Evolutionary conservation across 2,113 vertebrate species (phyloP).

Genomic region (Neoarius graeffei): DNA sequence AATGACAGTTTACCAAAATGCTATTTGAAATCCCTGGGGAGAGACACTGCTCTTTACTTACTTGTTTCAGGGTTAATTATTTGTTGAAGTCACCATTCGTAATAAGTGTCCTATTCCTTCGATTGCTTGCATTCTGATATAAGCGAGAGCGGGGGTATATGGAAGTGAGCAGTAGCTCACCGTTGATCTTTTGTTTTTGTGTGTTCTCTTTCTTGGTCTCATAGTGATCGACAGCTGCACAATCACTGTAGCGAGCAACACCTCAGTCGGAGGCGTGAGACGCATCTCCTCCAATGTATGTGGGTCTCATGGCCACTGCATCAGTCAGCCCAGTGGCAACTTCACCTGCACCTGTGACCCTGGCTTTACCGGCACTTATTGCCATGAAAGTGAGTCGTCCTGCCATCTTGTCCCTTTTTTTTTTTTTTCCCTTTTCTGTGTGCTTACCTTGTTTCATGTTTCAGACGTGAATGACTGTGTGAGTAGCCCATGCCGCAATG

Average conservation of each 20-base stretch:
- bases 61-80: no score
- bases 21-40: no score
- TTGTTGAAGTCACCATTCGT: no score
- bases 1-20: no score
- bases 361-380: constrained; percentile 92
- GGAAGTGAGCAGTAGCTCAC: no score
- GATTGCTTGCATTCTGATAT: no score
- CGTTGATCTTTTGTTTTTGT: no score
- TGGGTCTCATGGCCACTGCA: constrained; percentile 84
- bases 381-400: constrained; percentile 89
- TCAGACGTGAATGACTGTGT: constrained; percentile 92
- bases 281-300: constrained; percentile 84
- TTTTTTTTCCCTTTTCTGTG: background rate
- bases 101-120: no score
- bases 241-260: constrained; percentile 80
- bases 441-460: background rate
- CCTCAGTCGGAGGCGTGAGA: constrained; percentile 73
- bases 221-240: constrained; percentile 94
- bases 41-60: no score
- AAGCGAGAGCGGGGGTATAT: no score
- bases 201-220: background rate
- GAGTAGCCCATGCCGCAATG: constrained; percentile 84
- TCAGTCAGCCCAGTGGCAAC: constrained; percentile 86
- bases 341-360: constrained; percentile 89
- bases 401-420: background rate